Evolutionary conservation across 2,797 vertebrate genomes (phyloP).

Genomic region (Pyrocephalus nanus): DNA sequence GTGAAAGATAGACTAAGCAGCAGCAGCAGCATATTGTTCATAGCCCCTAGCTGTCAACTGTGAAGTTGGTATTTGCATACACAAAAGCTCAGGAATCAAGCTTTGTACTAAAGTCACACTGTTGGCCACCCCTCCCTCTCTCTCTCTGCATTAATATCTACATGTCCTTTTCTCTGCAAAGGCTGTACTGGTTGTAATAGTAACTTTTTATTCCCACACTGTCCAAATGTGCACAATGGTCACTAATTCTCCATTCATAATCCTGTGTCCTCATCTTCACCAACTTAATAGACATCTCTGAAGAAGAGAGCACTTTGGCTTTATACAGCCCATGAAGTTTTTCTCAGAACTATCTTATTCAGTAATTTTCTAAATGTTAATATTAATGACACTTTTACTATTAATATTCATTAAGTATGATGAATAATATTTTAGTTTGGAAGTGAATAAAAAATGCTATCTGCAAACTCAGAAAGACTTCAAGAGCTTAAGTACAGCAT

Average conservation of each 20-base stretch:
- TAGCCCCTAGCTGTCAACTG: neutral
- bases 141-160: neutral
- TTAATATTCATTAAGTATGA: neutral
- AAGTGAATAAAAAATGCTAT: neutral
- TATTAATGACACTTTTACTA: neutral
- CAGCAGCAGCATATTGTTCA: neutral
- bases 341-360: neutral
- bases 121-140: neutral
- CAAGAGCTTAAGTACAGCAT: neutral
- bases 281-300: neutral
- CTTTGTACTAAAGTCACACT: neutral
- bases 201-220: neutral
- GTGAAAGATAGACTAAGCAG: neutral
- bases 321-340: neutral
- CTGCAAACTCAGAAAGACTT: neutral
- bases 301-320: neutral
- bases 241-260: neutral
- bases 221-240: rapidly evolving
- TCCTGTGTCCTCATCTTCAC: neutral
- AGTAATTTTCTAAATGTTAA: neutral
- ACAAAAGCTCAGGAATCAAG: neutral
- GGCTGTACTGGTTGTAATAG: neutral
- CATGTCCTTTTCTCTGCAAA: neutral
- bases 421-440: neutral
- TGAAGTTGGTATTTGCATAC: neutral